phyloP scores from a whole-genome alignment of 1,140 invertebrate species.

The Saccostrea echinata region DNA sequence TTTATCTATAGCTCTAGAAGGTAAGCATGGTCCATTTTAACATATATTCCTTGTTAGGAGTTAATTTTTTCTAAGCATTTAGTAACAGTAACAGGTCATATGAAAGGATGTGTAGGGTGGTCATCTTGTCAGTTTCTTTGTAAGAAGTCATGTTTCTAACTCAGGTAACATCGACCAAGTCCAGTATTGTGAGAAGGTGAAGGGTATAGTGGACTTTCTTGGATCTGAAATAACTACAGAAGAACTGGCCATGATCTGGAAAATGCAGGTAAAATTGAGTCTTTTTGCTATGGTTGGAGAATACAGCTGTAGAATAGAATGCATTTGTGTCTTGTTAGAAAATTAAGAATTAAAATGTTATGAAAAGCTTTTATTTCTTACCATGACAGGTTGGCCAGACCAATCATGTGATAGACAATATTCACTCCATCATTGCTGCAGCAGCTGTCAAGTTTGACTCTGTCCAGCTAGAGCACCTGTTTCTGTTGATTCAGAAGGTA shows the following conservation, averaged over 20 bases:
- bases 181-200: slow-evolving; percentile 83
- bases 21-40: slow-evolving; percentile 64
- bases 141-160: not conserved
- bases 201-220: slow-evolving; percentile 82
- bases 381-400: slow-evolving; percentile 79
- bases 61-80: no score
- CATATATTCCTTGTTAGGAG: no score
- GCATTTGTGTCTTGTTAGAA: no score
- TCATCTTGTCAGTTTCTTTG: not conserved
- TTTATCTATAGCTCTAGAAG: slow-evolving; percentile 82
- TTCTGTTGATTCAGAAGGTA: slow-evolving; percentile 81
- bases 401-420: slow-evolving; percentile 82
- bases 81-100: no score
- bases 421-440: slow-evolving; percentile 82
- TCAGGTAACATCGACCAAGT: slow-evolving; percentile 83
- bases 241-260: slow-evolving; percentile 82
- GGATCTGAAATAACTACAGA: slow-evolving; percentile 81
- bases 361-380: not conserved
- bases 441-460: slow-evolving; percentile 82
- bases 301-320: no score
- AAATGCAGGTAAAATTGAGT: slow-evolving; percentile 77
- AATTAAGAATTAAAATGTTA: no score
- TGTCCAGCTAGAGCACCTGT: slow-evolving; percentile 81
- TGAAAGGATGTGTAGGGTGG: no score
- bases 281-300: not conserved